Evolutionary conservation across 2,113 vertebrate genomes (phyloP).

Genomic region (Proteles cristata): DNA sequence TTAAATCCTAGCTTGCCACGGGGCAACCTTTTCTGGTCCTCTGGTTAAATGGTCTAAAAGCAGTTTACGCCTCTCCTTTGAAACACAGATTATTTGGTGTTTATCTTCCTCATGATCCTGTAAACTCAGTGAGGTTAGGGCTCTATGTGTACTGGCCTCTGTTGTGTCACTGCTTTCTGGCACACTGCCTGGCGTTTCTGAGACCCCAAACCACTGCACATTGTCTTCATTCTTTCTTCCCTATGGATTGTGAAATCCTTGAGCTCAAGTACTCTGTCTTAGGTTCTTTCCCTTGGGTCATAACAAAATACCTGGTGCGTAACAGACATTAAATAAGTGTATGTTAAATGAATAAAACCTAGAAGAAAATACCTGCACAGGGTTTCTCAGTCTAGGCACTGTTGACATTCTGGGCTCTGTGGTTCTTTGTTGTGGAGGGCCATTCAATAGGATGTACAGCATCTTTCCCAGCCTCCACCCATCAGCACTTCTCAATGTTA

Average conservation of each 20-base stretch:
- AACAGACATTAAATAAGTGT: background rate
- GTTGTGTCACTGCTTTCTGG: background rate
- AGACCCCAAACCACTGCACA: fast-evolving
- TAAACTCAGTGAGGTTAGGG: background rate
- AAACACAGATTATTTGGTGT: background rate
- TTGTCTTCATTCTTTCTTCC: background rate
- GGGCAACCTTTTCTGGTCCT: background rate
- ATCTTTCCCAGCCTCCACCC: background rate
- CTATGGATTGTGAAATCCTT: background rate
- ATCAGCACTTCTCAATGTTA: background rate
- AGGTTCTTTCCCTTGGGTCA: background rate
- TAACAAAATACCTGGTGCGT: background rate
- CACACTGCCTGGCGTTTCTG: background rate
- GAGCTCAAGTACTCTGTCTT: background rate
- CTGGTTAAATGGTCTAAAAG: background rate
- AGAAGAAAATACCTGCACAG: background rate
- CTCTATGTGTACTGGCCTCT: background rate
- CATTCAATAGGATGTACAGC: background rate
- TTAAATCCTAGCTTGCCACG: background rate
- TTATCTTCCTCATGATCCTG: background rate
- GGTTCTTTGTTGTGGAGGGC: background rate
- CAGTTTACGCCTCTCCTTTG: background rate
- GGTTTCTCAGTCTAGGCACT: background rate
- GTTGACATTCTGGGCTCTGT: background rate
- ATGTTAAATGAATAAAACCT: background rate